Percentiles rank a stretch among this genome's conserved stretches.
Evolutionary conservation across 1,140 invertebrate species (phyloP).

Genomic region (Drosophila neocordata): DNA sequence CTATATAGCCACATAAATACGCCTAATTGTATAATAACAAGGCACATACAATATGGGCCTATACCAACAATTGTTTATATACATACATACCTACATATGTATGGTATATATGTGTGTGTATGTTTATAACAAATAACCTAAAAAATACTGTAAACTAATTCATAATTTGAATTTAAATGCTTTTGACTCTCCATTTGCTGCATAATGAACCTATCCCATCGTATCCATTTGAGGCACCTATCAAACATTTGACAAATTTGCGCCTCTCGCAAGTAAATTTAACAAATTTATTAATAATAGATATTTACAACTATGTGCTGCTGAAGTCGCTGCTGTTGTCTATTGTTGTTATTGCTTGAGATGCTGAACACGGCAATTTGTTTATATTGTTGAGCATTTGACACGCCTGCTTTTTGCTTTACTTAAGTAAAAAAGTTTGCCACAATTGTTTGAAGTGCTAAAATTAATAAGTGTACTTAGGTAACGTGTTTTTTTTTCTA

Average conservation of each 20-base stretch:
- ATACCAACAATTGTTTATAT: slow-evolving; percentile 8
- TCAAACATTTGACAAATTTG: slow-evolving; percentile 45
- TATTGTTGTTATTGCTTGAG: neutral
- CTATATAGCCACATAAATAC: slow-evolving; percentile 64
- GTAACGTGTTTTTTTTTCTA: too few relatives aligned
- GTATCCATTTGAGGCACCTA: neutral
- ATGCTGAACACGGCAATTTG: slow-evolving; percentile 10
- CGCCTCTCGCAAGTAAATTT: slow-evolving; percentile 36
- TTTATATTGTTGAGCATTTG: slow-evolving; percentile 62
- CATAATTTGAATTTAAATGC: slow-evolving; percentile 26
- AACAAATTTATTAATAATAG: slow-evolving; percentile 52
- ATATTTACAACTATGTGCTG: slow-evolving; percentile 7
- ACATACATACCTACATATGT: neutral
- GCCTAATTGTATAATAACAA: slow-evolving; percentile 77
- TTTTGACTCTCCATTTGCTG: slow-evolving; percentile 1
- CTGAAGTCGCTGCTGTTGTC: neutral
- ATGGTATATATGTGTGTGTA: neutral
- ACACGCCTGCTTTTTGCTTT: slow-evolving; percentile 67
- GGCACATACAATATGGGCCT: slow-evolving; percentile 17
- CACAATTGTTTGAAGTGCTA: slow-evolving; percentile 73
- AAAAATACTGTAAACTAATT: slow-evolving; percentile 13
- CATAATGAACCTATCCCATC: neutral
- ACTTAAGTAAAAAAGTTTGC: slow-evolving; percentile 52
- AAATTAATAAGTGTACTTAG: slow-evolving; percentile 72
- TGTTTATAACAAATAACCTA: neutral